Conservation (phyloP, 2,888 invertebrate genomes). For the Sinhomidia bicolor region DNA sequence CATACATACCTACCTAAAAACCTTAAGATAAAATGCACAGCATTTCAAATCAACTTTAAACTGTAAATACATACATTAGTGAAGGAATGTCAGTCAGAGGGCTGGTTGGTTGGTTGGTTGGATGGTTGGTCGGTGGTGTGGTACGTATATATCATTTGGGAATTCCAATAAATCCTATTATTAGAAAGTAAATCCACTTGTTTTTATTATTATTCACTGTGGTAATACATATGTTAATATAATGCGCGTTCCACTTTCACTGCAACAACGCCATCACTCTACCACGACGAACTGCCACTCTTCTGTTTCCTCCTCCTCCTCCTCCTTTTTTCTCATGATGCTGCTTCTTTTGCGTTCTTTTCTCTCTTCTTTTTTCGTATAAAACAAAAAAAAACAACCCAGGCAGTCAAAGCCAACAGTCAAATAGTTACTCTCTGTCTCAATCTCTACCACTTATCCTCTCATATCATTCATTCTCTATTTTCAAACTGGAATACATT, state of each 20-base stretch:
- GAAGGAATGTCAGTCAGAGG: background rate
- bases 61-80: background rate
- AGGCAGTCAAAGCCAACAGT: slow-evolving; percentile 26
- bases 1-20: background rate
- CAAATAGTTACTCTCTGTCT: slow-evolving; percentile 18
- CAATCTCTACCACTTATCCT: slow-evolving; percentile 20
- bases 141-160: slow-evolving; percentile 55
- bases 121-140: background rate
- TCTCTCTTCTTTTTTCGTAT: too few relatives aligned
- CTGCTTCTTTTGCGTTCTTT: background rate
- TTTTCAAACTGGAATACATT: background rate
- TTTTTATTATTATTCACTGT: slow-evolving; percentile 62
- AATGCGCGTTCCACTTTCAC: slow-evolving; percentile 61
- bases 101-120: too few relatives aligned
- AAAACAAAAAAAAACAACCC: background rate
- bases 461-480: slow-evolving; percentile 23
- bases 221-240: slow-evolving; percentile 59
- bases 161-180: slow-evolving; percentile 69
- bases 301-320: background rate
- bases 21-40: background rate
- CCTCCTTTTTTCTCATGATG: background rate
- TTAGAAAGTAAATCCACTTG: slow-evolving; percentile 69
- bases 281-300: background rate
- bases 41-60: background rate
- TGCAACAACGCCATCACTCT: background rate